These are phyloP conservation scores for Aldabrachelys gigantea DNA, from an alignment of 2,113 vertebrate genomes.

Conservation along the genomic window DNA sequence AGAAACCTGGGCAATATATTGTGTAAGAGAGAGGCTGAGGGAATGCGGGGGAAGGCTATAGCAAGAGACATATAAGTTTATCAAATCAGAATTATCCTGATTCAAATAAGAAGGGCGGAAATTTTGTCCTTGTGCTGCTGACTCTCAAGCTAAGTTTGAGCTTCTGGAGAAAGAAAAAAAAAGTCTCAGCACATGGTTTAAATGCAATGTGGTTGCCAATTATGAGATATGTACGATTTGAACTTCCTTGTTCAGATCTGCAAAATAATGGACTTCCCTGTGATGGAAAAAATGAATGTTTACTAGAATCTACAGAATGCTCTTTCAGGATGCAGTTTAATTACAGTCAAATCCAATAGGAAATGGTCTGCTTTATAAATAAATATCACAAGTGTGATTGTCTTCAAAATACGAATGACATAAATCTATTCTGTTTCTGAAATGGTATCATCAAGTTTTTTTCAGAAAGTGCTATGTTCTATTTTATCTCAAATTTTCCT, in stretches of 20 bases:
- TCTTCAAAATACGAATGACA: slow-evolving; percentile 54
- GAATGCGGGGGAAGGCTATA: not conserved
- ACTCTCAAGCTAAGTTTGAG: not conserved
- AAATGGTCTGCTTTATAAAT: slow-evolving; percentile 44
- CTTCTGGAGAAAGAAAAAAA: not conserved
- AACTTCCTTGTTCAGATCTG: not conserved
- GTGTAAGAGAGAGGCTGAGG: accelerated
- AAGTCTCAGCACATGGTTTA: not conserved
- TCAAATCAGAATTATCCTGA: not conserved
- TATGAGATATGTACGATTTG: slow-evolving; percentile 16
- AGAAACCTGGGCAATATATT: accelerated
- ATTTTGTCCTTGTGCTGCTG: not conserved
- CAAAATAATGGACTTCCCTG: not conserved
- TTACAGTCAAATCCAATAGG: slow-evolving; percentile 20
- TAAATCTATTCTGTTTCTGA: slow-evolving; percentile 57
- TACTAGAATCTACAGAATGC: slow-evolving; percentile 21
- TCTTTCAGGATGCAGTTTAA: slow-evolving; percentile 62
- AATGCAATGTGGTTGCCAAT: not conserved
- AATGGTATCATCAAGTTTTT: slow-evolving; percentile 22
- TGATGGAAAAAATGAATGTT: not conserved
- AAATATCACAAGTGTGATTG: slow-evolving; percentile 37
- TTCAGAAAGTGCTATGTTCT: slow-evolving; percentile 49
- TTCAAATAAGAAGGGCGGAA: not conserved
- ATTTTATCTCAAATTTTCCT: slow-evolving; percentile 76
- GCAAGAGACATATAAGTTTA: not conserved